Conservation (phyloP, 35 echinoderm and acorn worm genomes). For the Apostichopus parvimensis region DNA sequence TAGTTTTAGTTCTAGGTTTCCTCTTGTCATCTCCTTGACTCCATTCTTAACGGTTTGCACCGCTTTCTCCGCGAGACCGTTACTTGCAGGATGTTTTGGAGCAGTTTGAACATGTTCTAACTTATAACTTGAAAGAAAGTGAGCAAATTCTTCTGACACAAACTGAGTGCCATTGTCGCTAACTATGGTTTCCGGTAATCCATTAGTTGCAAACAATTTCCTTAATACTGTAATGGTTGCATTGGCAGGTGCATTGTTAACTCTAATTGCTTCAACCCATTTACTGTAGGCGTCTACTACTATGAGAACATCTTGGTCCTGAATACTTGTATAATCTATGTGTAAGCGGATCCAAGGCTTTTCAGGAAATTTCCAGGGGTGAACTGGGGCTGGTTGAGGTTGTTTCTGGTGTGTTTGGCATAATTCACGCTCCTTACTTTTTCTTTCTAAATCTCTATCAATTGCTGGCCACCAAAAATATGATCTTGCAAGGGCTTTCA, state of each 20-base stretch:
- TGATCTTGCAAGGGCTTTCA: constrained; percentile 58
- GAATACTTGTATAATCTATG: background rate
- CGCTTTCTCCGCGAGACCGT: constrained; percentile 64
- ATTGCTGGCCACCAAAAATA: constrained; percentile 63
- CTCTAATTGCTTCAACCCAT: constrained; percentile 46
- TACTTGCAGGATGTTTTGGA: constrained; percentile 68
- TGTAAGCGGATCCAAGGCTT: constrained; percentile 27
- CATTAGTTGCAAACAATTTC: constrained; percentile 61
- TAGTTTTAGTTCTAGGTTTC: constrained; percentile 57
- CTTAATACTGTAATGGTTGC: constrained; percentile 55
- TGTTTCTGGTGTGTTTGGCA: constrained; percentile 48
- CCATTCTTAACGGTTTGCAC: constrained; percentile 77
- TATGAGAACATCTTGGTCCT: constrained; percentile 29
- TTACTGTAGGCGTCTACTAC: constrained; percentile 62
- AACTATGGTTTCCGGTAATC: constrained; percentile 70
- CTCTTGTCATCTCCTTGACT: constrained; percentile 53
- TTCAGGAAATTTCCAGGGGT: constrained; percentile 42
- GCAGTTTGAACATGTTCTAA: constrained; percentile 73
- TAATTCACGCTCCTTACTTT: constrained; percentile 39
- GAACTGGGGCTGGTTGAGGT: constrained; percentile 1
- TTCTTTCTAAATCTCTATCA: constrained; percentile 47
- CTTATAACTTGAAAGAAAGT: constrained; percentile 53
- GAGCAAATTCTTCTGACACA: constrained; percentile 62
- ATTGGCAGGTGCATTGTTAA: constrained; percentile 26
- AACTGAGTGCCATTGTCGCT: constrained; percentile 75